phyloP scores from a whole-genome alignment of 2,797 vertebrate genomes.

The Sphenodon punctatus region DNA sequence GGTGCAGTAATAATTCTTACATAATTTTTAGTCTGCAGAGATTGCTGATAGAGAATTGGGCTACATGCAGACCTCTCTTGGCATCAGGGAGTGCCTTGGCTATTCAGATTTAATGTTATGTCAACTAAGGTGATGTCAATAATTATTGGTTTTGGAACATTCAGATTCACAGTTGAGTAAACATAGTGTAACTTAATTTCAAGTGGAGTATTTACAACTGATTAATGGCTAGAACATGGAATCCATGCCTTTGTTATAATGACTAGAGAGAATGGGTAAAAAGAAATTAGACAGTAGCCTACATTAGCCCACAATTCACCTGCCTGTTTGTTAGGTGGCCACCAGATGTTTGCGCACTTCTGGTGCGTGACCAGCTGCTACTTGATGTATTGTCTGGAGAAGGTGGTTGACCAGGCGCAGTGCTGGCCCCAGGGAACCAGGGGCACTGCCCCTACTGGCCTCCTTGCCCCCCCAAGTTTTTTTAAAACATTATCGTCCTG shows the following conservation, averaged over 20 bases:
- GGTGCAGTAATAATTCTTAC: not conserved
- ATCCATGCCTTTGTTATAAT: not conserved
- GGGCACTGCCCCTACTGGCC: no score
- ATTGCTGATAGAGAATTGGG: not conserved
- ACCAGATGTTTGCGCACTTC: no score
- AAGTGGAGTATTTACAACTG: not conserved
- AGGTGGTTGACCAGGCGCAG: no score
- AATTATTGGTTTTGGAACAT: not conserved
- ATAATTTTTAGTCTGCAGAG: not conserved
- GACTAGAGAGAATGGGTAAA: no score
- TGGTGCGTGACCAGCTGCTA: no score
- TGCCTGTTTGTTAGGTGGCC: no score
- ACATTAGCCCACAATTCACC: no score
- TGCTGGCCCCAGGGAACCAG: no score
- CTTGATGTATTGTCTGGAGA: no score
- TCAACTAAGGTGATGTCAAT: not conserved
- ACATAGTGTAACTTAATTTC: not conserved
- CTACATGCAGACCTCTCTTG: not conserved
- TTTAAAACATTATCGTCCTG: no score
- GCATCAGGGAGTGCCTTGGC: not conserved
- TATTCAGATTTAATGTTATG: not conserved
- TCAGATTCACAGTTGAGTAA: not conserved
- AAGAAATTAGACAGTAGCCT: no score
- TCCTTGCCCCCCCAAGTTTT: no score
- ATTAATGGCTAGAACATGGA: conserved; percentile 1